Percentiles rank a stretch among this genome's conserved stretches.
Conservation (phyloP, 2,113 vertebrate genomes). For the Centropristis striata region DNA sequence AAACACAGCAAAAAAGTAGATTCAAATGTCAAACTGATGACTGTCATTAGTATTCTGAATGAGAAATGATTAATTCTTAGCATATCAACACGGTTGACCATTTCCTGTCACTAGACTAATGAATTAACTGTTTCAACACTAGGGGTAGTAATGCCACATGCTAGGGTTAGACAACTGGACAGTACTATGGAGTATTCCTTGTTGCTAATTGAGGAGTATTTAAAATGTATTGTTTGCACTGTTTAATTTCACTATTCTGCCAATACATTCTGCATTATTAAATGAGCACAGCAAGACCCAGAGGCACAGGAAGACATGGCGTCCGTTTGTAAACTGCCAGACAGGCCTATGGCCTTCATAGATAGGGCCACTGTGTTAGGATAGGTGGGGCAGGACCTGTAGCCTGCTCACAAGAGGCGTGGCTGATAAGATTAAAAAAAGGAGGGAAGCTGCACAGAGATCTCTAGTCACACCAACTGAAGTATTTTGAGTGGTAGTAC, state of each 20-base stretch:
- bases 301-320: slow-evolving; percentile 12
- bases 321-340: slow-evolving; percentile 21
- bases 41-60: no score
- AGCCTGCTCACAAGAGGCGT: slow-evolving; percentile 31
- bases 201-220: background rate
- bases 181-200: background rate
- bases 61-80: background rate
- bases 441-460: slow-evolving; percentile 43
- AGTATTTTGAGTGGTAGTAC: background rate
- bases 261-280: slow-evolving; percentile 9
- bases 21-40: background rate
- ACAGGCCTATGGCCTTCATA: slow-evolving; percentile 41
- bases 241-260: background rate
- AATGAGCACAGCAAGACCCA: background rate
- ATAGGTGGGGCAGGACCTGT: slow-evolving; percentile 57
- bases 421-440: slow-evolving; percentile 58
- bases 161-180: no score
- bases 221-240: background rate
- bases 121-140: background rate
- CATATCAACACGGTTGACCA: no score
- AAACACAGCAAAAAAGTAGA: background rate
- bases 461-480: background rate
- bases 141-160: background rate
- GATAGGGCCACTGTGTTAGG: slow-evolving; percentile 46
- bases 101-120: background rate